Base-by-base conservation (phyloP, 2,113 vertebrate genomes). In the Petromus typicus region DNA sequence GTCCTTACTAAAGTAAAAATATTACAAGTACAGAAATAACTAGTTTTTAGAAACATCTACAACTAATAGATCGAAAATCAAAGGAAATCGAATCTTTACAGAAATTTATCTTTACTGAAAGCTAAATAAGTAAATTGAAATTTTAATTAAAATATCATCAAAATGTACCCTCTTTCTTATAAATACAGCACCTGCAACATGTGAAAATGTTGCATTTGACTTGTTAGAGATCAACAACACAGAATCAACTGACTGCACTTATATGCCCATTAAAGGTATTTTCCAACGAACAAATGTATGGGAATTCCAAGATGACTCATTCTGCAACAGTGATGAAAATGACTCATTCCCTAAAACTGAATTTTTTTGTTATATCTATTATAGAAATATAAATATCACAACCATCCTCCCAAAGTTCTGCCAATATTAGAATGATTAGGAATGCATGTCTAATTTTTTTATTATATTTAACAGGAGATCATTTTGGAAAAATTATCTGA, bases 81-180 rank as follows among this genome's bases (percentile, higher is more conserved):
- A 57, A 14, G 85, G 20, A 91, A 96, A 94, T 69, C 51, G 76
- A 96, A 94, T 96, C n/a, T n/a, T n/a, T n/a, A n/a, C n/a, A n/a
- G n/a, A n/a, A n/a, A n/a, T 90, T 32, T 7, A 32, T 92, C 3
- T 97, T 97, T 95, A 61, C 40, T 95, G 69, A 97, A 97, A 89
- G 69, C 40, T 94, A 97, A 88, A 40, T 85, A 95, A 97, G 97
- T 23, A 92, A 98, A 96, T 80, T 82, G 7, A 95, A 97, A 89
- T 22, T 95, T 97, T 98, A 98, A 97, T 98, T 98, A 97, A 98
- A 89, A 92, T 78, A 97, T 89, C 34, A 95, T 71, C 48, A 73
- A 88, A 96, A 18, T 75, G 59, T 51, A 78, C 95, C 1, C 30
- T 32, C 97, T 98, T 98, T 54, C 27, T 97, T 95, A 75, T 96